phyloP scores from a whole-genome alignment of 2,888 invertebrate genomes.

The Gasteruption jaculator region DNA sequence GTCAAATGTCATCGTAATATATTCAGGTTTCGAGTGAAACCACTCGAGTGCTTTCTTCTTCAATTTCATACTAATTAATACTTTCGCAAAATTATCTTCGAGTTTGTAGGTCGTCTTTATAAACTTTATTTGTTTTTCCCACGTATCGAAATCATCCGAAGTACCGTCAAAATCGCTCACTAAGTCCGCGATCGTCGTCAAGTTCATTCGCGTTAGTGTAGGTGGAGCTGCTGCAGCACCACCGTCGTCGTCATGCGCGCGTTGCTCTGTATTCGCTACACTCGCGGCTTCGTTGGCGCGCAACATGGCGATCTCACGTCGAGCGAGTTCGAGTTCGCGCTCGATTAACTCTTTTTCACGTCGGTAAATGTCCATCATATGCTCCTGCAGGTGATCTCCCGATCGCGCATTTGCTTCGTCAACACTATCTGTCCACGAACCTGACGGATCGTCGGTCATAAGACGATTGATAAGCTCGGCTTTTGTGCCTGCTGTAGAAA shows the following conservation, averaged over 20 bases:
- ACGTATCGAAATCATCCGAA: constrained; percentile 4
- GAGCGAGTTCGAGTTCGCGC: neutral
- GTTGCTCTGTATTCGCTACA: neutral
- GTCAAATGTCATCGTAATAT: constrained; percentile 9
- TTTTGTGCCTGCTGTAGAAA: too few relatives aligned
- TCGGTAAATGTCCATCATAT: neutral
- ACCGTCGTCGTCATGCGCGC: neutral
- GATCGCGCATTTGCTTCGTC: too few relatives aligned
- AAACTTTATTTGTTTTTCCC: constrained; percentile 13
- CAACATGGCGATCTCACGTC: neutral
- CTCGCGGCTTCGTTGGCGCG: neutral
- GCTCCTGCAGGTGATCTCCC: too few relatives aligned
- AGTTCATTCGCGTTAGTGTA: neutral
- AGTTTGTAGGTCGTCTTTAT: constrained; percentile 7
- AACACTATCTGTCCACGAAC: too few relatives aligned
- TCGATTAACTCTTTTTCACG: neutral
- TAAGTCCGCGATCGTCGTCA: constrained; percentile 8
- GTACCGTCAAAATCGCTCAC: constrained; percentile 11
- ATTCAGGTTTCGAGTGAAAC: constrained; percentile 16
- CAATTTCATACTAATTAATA: constrained; percentile 11
- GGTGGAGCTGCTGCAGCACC: neutral
- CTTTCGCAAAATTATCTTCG: constrained; percentile 6
- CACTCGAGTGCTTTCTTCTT: constrained; percentile 15
- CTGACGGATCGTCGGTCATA: too few relatives aligned
- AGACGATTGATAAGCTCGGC: too few relatives aligned